A percentile compares a stretch with the other conserved stretches of the same genome.
phyloP scores from a whole-genome alignment of 2,113 vertebrate species.

The Anoplopoma fimbria region DNA sequence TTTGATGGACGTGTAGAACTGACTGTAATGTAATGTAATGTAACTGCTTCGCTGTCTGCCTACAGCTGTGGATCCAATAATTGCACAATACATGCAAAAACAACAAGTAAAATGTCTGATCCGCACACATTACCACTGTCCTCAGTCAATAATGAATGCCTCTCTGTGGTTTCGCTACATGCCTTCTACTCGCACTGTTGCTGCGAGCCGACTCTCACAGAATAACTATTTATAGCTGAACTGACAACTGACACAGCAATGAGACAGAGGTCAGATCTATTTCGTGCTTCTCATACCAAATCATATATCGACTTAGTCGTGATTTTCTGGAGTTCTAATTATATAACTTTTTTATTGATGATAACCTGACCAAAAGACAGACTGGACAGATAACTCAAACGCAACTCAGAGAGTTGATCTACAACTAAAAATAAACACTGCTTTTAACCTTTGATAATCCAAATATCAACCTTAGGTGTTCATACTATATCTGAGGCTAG shows the following conservation, averaged over 20 bases:
- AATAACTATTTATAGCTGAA: slow-evolving; percentile 71
- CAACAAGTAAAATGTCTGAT: background rate
- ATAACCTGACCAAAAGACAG: background rate
- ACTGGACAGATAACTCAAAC: background rate
- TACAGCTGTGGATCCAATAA: background rate
- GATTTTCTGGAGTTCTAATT: background rate
- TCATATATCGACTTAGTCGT: background rate
- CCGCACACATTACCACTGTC: background rate
- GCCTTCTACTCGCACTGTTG: slow-evolving; percentile 35
- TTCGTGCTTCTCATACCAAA: slow-evolving; percentile 33
- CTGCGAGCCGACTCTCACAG: slow-evolving; percentile 30
- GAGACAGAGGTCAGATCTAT: slow-evolving; percentile 64
- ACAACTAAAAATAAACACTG: background rate
- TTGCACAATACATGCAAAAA: background rate
- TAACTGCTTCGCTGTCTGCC: background rate
- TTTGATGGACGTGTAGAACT: background rate
- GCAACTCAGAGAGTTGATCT: background rate
- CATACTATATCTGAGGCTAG: slow-evolving; percentile 12
- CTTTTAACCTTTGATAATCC: slow-evolving; percentile 56
- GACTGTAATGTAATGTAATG: no score
- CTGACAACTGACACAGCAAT: slow-evolving; percentile 63
- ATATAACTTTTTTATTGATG: background rate
- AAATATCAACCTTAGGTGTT: slow-evolving; percentile 42
- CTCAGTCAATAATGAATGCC: background rate
- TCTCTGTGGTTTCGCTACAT: slow-evolving; percentile 14